Conservation (phyloP, 2,888 invertebrate species). For the Oligia fasciuncula region DNA sequence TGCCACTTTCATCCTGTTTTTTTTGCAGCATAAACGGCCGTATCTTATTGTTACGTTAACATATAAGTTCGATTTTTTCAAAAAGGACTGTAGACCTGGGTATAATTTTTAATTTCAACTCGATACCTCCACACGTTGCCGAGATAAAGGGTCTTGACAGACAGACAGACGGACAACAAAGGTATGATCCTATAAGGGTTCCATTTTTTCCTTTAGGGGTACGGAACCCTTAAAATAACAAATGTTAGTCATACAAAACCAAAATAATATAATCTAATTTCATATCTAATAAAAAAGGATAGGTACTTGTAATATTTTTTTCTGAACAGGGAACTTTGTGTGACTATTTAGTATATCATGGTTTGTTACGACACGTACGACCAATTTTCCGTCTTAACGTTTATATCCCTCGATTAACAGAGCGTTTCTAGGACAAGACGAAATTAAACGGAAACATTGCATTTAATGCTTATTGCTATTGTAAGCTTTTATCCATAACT, state of each 20-base stretch:
- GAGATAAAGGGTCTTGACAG: no score
- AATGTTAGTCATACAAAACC: not conserved
- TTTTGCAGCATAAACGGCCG: no score
- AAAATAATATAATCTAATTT: not conserved
- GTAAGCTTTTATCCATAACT: not conserved
- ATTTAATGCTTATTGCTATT: slow-evolving; percentile 6
- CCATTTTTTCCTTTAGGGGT: no score
- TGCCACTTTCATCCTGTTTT: no score
- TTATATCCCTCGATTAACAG: slow-evolving; percentile 8
- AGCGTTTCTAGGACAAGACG: not conserved
- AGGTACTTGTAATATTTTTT: not conserved
- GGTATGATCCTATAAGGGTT: no score
- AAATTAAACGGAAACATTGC: slow-evolving; percentile 36
- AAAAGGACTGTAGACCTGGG: no score
- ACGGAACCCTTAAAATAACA: not conserved
- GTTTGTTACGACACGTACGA: slow-evolving; percentile 7
- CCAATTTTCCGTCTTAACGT: slow-evolving; percentile 1
- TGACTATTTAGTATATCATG: not conserved
- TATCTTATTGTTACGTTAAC: no score
- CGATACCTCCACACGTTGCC: no score
- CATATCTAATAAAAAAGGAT: no score
- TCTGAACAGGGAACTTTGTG: not conserved
- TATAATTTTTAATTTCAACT: no score
- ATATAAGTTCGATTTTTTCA: no score
- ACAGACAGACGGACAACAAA: no score